Evolutionary conservation across 1,140 invertebrate genomes (phyloP).

Genomic region (Mizuhopecten yessoensis): DNA sequence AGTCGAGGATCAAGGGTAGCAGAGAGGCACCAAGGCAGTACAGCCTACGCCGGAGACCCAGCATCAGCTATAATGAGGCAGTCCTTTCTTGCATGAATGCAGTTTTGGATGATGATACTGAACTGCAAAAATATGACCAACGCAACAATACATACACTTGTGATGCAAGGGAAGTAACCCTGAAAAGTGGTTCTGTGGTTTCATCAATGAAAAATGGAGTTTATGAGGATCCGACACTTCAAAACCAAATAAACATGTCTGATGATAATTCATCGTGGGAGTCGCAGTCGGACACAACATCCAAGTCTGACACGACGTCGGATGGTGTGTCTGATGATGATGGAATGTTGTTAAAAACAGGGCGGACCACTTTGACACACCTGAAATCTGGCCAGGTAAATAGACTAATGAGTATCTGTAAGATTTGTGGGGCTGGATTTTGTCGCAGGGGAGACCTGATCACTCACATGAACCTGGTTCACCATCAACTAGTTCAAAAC

Average conservation of each 20-base stretch:
- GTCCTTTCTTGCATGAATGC: background rate
- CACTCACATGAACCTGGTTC: background rate
- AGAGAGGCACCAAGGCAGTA: background rate
- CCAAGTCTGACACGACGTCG: background rate
- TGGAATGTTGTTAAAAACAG: background rate
- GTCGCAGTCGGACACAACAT: background rate
- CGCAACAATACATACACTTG: background rate
- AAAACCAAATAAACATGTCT: too few species aligned
- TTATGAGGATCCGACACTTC: too few species aligned
- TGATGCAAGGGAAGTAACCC: background rate
- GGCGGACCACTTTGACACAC: background rate
- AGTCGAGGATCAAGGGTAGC: background rate
- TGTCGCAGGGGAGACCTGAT: background rate
- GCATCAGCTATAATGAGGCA: background rate
- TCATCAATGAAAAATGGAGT: too few species aligned
- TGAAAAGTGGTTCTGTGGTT: background rate
- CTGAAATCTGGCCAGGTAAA: background rate
- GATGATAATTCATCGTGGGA: background rate
- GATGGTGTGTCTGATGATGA: background rate
- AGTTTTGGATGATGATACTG: background rate
- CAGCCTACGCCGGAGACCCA: background rate
- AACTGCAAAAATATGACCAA: background rate
- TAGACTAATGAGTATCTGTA: background rate
- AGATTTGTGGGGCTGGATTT: background rate
- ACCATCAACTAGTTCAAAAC: conserved; percentile 12